Evolutionary conservation across 2,888 invertebrate species (phyloP).

Genomic region (Dicycla oo): DNA sequence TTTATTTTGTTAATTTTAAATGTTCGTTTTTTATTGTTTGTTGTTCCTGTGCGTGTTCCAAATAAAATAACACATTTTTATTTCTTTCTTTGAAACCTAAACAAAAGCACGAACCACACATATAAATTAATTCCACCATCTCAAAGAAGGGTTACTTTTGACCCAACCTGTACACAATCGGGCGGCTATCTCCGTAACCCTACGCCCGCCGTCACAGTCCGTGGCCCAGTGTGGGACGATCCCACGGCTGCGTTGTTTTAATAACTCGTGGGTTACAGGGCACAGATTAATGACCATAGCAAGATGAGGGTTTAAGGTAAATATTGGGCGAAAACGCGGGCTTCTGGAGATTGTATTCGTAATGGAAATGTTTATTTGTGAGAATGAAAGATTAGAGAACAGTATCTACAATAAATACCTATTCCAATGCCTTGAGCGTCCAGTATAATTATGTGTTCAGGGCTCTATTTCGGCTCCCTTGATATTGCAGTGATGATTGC

Average conservation of each 20-base stretch:
- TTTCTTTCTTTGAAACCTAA: too few relatives aligned
- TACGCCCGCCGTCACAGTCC: conserved; percentile 69
- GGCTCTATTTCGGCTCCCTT: too few relatives aligned
- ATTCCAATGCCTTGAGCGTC: too few relatives aligned
- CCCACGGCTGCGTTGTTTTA: conserved; percentile 66
- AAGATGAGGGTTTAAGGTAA: conserved; percentile 42
- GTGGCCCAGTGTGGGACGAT: conserved; percentile 68
- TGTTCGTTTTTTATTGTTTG: too few relatives aligned
- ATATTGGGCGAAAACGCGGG: conserved; percentile 5
- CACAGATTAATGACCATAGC: conserved; percentile 61
- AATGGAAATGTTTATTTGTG: conserved; percentile 7
- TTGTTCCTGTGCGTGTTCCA: too few relatives aligned
- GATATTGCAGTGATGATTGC: too few relatives aligned
- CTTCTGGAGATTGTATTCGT: neutral
- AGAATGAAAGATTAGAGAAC: conserved; percentile 8
- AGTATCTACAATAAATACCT: too few relatives aligned
- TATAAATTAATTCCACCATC: neutral
- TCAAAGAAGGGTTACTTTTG: conserved; percentile 1
- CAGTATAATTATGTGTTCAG: too few relatives aligned
- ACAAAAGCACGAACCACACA: neutral
- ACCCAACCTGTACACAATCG: conserved; percentile 54
- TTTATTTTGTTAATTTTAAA: too few relatives aligned
- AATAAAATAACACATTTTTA: too few relatives aligned
- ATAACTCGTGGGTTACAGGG: conserved; percentile 62
- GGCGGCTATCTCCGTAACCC: conserved; percentile 69